Evolutionary conservation across 2,113 vertebrate species (phyloP).

Genomic region (Accipiter virgatus): DNA sequence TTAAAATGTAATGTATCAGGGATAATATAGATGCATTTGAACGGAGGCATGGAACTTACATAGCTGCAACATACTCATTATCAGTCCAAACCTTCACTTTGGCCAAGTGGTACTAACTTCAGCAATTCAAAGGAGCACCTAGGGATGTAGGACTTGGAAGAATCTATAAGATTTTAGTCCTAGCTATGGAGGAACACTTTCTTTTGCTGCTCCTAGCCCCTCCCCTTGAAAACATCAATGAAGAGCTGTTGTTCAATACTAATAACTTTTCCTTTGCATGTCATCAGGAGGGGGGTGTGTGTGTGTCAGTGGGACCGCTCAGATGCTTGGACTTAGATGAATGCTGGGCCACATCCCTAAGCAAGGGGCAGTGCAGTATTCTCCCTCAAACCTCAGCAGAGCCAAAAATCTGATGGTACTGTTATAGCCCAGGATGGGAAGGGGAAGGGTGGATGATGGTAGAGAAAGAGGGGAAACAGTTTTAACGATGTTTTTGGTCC

Average conservation of each 20-base stretch:
- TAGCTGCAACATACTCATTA: neutral
- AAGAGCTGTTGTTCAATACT: neutral
- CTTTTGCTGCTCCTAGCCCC: neutral
- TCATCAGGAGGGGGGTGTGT: neutral
- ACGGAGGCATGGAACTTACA: neutral
- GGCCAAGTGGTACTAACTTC: neutral
- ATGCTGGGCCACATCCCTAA: neutral
- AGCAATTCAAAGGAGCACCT: neutral
- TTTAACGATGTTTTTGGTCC: neutral
- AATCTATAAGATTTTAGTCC: neutral
- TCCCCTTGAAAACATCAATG: neutral
- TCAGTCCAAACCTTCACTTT: neutral
- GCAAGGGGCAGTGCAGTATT: neutral
- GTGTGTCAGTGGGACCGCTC: neutral
- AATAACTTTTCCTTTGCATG: neutral
- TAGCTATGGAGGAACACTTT: neutral
- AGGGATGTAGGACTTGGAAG: neutral
- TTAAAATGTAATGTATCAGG: neutral
- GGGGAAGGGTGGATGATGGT: neutral
- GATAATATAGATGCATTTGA: neutral
- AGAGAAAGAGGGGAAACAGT: neutral
- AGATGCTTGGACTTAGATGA: neutral
- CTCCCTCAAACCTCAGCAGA: neutral
- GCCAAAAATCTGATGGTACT: neutral
- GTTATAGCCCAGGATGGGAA: neutral